These are phyloP conservation scores for Numenius phaeopus DNA, from an alignment of 2,797 vertebrate species.

Conservation along the genomic window DNA sequence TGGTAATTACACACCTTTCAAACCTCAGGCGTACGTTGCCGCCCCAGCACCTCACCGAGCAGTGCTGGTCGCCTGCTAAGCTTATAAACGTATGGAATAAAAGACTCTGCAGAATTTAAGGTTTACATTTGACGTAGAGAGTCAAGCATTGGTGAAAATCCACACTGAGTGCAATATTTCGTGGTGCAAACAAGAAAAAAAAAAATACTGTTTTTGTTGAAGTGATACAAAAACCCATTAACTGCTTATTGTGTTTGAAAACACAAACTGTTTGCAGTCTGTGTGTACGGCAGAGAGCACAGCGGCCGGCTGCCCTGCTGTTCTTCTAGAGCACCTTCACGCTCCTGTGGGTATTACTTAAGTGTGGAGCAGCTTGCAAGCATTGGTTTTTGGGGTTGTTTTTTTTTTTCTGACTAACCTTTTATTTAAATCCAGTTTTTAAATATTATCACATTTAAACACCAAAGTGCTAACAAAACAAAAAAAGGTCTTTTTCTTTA, in stretches of 20 bases:
- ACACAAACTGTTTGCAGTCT: not conserved
- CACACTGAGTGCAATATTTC: not conserved
- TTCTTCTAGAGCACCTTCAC: not conserved
- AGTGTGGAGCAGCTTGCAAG: not conserved
- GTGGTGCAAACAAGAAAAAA: slow-evolving; percentile 33
- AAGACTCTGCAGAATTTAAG: not conserved
- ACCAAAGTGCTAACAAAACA: slow-evolving; percentile 41
- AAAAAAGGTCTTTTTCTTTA: not conserved
- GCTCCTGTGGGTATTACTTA: not conserved
- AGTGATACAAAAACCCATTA: not conserved
- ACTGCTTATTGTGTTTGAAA: not conserved
- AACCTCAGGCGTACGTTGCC: not conserved
- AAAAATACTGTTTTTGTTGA: not conserved
- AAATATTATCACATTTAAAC: slow-evolving; percentile 34
- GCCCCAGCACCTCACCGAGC: slow-evolving; percentile 12
- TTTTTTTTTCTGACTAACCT: not conserved
- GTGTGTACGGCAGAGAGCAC: not conserved
- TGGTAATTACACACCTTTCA: not conserved
- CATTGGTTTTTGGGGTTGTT: not conserved
- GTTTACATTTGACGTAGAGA: not conserved
- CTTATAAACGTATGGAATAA: not conserved
- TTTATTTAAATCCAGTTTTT: slow-evolving; percentile 34
- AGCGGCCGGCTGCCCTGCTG: not conserved
- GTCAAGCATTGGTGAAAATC: not conserved
- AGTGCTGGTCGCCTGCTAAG: not conserved